Evolutionary conservation across 2,797 vertebrate species (phyloP), one percentile per base, ranked within the genome.

Genomic region (Masticophis lateralis): DNA sequence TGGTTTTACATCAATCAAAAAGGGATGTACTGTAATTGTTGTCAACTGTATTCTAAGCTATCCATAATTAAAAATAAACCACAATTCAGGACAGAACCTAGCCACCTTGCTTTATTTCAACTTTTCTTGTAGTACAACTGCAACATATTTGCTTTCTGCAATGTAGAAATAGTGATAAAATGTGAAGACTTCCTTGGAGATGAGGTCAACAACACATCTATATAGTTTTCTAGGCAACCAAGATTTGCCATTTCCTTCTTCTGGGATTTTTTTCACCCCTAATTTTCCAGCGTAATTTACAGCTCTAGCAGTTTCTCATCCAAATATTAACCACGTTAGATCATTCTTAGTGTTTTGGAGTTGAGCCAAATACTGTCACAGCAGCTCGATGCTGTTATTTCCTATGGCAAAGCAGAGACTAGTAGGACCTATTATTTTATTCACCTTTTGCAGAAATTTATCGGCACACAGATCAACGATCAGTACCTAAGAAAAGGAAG

Each of bases 401-500:
- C 74, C 37, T 47, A 25, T 83, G 56, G 12, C n/a, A 60, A 28
- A 87, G 7, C 53, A 10, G 10, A 14, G 8, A 28, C 16, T 32
- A 27, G 22, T n/a, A 43, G 14, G 86, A 53, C 43, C 4, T 61
- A 63, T 47, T 47, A 25, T 95, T 96, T 96, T 93, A 98, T 98
- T 98, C 96, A 99, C 99, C 99, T 99, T 98, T 97, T 98, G 95
- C 94, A 99, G 98, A 97, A 99, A 99, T 97, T 97, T 98, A 98
- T 99, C 98, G 63, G 98, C 98, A 96, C 99, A 99, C 95, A 99
- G 98, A 98, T 99, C 99, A 97, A 99, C 99, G 92, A 99, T 99
- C 96, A 99, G 98, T 97, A 99, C 99, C 99, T 99, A 96, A 61
- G 95, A 93, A 97, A 94, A 97, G 43, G 8, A 90, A 93, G 61